Base-by-base conservation (phyloP, 2,888 invertebrate species). In the Cerceris ruficornis region DNA sequence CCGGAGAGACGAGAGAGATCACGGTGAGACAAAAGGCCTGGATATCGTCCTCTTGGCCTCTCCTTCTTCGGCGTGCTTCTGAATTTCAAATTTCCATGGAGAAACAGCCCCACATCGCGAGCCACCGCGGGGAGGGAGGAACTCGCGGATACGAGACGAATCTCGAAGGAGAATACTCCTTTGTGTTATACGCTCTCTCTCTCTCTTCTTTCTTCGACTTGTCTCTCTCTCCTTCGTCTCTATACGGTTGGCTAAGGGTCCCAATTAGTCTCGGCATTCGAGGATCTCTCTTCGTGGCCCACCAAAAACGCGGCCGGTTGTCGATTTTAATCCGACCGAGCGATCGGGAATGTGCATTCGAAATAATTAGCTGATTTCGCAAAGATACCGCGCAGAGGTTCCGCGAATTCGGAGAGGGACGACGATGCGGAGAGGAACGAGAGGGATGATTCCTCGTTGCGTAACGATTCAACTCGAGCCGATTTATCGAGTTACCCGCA, bases 241-340 rank as follows among this genome's bases (percentile, higher is more conserved):
- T 28, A 28, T 67, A 65, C 78, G 64, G 66, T 75, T 64, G 81
- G 74, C 76, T 75, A 74, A 82, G 91, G 91, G 91, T 90, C 88
- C 92, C 92, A 92, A 92, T 92, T 92, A 92, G 92, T 92, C 92
- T 89, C 88, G 90, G 90, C 89, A 90, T 91, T 90, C 89, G 90
- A 43, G 90, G 88, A 88, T 88, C 87, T 89, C 87, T 84, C 85
- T 85, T 72, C 66, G 71, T 15, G 46, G 68, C 52, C 88, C 87
- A 86, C 89, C 88, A 89, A 90, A 90, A 91, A 89, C 89, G 87
- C 86, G 72, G 81, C 41, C n/a, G 80, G 80, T 39, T 50, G 84
- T 86, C 87, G 87, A 90, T 89, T 91, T 91, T 89, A 91, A 90
- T 91, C 89, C 90, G 85, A 75, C 72, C 82, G 84, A 54, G 59